Conservation (phyloP, 2,888 invertebrate species). For the Tenthredo livida region DNA sequence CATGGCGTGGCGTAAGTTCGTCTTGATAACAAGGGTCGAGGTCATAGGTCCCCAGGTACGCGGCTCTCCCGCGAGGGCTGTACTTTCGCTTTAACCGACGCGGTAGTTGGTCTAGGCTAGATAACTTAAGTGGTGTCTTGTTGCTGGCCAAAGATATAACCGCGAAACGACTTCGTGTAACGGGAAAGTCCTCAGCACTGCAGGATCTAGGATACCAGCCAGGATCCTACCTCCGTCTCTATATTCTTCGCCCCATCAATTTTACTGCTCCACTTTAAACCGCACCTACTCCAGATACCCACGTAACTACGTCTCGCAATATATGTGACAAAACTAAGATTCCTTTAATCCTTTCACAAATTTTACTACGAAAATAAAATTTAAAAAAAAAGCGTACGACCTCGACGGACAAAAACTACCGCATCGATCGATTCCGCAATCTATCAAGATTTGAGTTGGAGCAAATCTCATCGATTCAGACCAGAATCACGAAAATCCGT, state of each 20-base stretch:
- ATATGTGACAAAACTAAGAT: neutral
- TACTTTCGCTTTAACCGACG: conserved; percentile 51
- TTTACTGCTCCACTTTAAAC: conserved; percentile 24
- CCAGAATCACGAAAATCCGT: neutral
- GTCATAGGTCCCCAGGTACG: conserved; percentile 48
- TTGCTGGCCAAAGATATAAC: conserved; percentile 39
- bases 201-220: conserved; percentile 15
- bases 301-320: neutral
- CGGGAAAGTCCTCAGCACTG: conserved; percentile 42
- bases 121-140: conserved; percentile 54
- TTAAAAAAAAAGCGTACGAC: too few relatives aligned
- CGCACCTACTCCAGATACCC: conserved; percentile 15
- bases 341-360: neutral
- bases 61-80: conserved; percentile 51
- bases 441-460: too few relatives aligned
- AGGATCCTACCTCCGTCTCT: neutral
- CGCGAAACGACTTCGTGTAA: conserved; percentile 51
- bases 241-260: conserved; percentile 25
- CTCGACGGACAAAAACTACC: too few relatives aligned
- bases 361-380: neutral
- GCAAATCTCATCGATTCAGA: neutral
- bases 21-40: conserved; percentile 53
- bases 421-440: too few relatives aligned
- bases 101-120: conserved; percentile 52
- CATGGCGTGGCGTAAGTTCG: conserved; percentile 42